Base-by-base conservation (phyloP, 1,140 invertebrate species). In the Macrobrachium nipponense region DNA sequence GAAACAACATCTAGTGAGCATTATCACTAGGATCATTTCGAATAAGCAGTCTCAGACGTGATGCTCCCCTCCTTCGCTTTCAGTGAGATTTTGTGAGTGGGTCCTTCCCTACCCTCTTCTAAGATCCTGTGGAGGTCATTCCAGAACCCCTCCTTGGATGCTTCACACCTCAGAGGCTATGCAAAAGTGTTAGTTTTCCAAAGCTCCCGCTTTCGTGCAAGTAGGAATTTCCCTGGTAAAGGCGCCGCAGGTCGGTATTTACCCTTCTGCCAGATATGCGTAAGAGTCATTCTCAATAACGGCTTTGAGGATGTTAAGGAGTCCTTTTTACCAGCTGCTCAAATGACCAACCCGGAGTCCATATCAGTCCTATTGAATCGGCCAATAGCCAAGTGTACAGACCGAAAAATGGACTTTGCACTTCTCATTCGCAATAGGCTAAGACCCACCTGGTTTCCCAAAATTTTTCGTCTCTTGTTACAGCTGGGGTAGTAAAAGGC, bases 351-450 rank as follows among this genome's bases (percentile, higher is more conserved):
- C 83, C 83, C 79, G 83, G 83, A 85, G 83, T 85, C 83, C 83
- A 85, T 85, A 85, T 85, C 83, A 85, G 83, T 85, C 83, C 83
- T 75, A 85, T 80, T 85, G 76, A 85, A 85, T 85, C 77, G 76
- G 83, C 83, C 83, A 85, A 85, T 85, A 85, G 83, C 83, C 76
- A 78, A 85, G 83, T 85, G 83, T 85, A 85, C 76, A 85, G 83
- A 85, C 83, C 83, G 83, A 85, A 85, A 85, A 85, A 85, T 85
- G 83, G 83, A 85, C 83, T 85, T 85, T 85, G 83, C 83, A 85
- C 83, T 85, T 85, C 83, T 79, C 83, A 79, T 79, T 85, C 83
- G 83, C 83, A 51, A 59, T 58, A 17, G 51, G 43, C 81, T 70
- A 62, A 70, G 77, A 73, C 20, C 51, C 44, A 62, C 51, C 76